Base-by-base conservation (phyloP, 2,888 invertebrate species). In the Drosophila imparisetae region DNA sequence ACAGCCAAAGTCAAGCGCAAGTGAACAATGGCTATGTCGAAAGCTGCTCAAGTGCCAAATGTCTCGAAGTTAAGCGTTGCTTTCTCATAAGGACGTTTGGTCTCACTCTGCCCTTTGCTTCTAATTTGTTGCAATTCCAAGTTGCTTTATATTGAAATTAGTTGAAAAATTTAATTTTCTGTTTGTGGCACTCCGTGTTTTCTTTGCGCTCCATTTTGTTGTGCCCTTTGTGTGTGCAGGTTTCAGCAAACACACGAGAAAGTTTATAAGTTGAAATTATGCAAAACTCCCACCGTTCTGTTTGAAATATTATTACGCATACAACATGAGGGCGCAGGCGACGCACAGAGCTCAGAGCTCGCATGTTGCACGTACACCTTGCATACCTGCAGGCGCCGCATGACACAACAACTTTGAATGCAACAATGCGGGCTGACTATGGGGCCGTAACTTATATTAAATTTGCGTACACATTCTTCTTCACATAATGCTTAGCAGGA, bases 231-330 rank as follows among this genome's bases (percentile, higher is more conserved):
- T 75, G 81, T 71, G 66, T 67, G 68, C 68, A 64, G 64, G 36
- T 57, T 63, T 68, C 24, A 29, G 11, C 40, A 21, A 15, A 18
- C 34, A 38, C 52, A n/a, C 40, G 67, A 18, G 58, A 78, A 86
- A 86, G 75, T 86, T 86, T 69, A 76, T 77, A 83, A 83, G 84
- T 86, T 81, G 67, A 86, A 89, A 85, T 85, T 85, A 89, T 89
- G 89, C 86, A 89, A 89, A 85, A 83, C 59, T 74, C 81, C 63
- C 78, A 52, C 67, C 34, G 62, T 55, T 62, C 60, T 27, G 54
- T 61, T 64, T 80, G 77, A 80, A 80, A 87, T 85, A 85, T 75
- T 89, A 84, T 85, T 86, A 84, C 84, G 75, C 74, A 84, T 75
- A 85, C 85, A 85, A 66, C 85, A 75, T 75, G 75, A 73, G 83